phyloP scores from a whole-genome alignment of 2,888 invertebrate species.

The Nemotelus nigrinus region DNA sequence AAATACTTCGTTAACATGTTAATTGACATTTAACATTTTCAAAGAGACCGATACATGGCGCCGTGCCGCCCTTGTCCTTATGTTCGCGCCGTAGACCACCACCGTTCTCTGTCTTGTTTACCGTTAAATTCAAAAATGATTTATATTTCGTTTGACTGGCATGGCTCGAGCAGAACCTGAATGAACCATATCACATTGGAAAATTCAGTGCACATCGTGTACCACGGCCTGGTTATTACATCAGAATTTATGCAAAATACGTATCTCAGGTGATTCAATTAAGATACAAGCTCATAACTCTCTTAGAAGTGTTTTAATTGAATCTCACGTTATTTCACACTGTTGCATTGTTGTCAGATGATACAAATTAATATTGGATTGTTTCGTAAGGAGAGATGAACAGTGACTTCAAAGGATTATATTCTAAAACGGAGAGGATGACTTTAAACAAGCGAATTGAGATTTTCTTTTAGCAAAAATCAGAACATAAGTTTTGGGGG shows the following conservation, averaged over 20 bases:
- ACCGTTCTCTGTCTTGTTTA: background rate
- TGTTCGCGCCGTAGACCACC: background rate
- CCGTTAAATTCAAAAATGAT: slow-evolving; percentile 38
- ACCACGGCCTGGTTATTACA: slow-evolving; percentile 29
- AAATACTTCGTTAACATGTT: slow-evolving; percentile 44
- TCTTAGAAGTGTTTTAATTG: slow-evolving; percentile 36
- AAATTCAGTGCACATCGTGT: background rate
- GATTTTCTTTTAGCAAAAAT: background rate
- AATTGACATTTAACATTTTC: slow-evolving; percentile 43
- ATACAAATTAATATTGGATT: slow-evolving; percentile 12
- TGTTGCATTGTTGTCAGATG: slow-evolving; percentile 24
- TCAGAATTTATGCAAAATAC: slow-evolving; percentile 39
- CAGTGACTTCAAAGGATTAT: too few species aligned
- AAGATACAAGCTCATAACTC: slow-evolving; percentile 15
- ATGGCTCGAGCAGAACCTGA: background rate
- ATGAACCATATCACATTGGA: background rate
- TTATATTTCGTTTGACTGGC: slow-evolving; percentile 29
- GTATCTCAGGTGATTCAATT: slow-evolving; percentile 24
- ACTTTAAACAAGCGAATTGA: too few species aligned
- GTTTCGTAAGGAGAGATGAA: background rate
- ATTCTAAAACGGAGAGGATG: too few species aligned
- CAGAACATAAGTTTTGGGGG: too few species aligned
- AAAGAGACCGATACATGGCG: slow-evolving; percentile 33
- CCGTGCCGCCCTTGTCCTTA: slow-evolving; percentile 6
- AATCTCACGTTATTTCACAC: slow-evolving; percentile 22